Percentiles rank a stretch among this genome's conserved stretches.
Conservation (phyloP, 2,113 vertebrate genomes). For the Nesogale talazaci region DNA sequence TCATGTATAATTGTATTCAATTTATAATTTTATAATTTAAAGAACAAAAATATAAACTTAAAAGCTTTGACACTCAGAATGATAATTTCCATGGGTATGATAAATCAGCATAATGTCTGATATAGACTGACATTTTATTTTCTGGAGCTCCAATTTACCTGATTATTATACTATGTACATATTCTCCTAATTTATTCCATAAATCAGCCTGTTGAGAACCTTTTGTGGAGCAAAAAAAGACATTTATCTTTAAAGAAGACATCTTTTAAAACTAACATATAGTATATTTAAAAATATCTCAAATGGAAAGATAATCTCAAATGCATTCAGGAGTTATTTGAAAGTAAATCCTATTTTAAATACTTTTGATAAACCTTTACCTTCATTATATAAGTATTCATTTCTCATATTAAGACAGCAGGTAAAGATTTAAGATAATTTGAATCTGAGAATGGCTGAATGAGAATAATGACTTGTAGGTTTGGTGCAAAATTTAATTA, state of each 20-base stretch:
- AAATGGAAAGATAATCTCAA: background rate
- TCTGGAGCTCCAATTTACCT: no score
- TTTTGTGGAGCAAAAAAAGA: background rate
- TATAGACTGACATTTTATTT: no score
- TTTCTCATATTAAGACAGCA: background rate
- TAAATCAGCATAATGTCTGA: background rate
- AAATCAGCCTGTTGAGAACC: background rate
- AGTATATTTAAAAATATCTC: background rate
- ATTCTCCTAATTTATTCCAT: constrained; percentile 9
- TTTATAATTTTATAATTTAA: no score
- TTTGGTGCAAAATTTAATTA: constrained; percentile 40
- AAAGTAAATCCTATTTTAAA: constrained; percentile 34
- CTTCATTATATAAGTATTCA: constrained; percentile 54
- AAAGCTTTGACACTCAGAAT: no score
- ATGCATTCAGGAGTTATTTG: background rate
- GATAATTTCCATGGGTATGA: no score
- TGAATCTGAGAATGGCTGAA: constrained; percentile 3
- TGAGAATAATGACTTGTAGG: background rate
- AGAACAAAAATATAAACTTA: no score
- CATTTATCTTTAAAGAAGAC: no score
- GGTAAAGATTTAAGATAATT: constrained; percentile 34
- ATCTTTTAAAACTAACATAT: background rate
- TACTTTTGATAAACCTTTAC: constrained; percentile 46
- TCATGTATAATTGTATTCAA: no score
- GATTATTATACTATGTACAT: background rate